Conservation (phyloP, 1,140 invertebrate species). For the Venustaconcha ellipsiformis region DNA sequence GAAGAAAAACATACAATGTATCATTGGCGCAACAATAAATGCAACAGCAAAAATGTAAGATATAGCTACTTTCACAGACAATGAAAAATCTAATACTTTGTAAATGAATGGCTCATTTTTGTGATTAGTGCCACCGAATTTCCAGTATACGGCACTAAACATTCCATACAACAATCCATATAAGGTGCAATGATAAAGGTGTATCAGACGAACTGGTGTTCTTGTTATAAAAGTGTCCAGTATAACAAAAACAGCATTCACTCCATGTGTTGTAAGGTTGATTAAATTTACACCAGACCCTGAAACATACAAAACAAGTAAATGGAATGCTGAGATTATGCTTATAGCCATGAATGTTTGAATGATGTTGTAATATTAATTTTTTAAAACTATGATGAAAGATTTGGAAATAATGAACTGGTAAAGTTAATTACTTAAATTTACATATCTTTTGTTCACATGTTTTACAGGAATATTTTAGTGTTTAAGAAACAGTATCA, state of each 20-base stretch:
- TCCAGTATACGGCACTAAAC: conserved; percentile 81
- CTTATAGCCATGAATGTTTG: not conserved
- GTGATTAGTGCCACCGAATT: conserved; percentile 75
- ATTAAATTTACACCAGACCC: conserved; percentile 41
- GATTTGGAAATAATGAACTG: not conserved
- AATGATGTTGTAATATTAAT: not conserved
- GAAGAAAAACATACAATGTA: conserved; percentile 50
- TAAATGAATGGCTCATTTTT: conserved; percentile 68
- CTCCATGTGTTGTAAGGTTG: conserved; percentile 73
- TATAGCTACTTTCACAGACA: conserved; percentile 39
- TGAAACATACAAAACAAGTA: conserved; percentile 33
- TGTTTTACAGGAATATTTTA: too few species aligned
- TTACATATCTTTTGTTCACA: too few species aligned
- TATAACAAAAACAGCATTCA: conserved; percentile 81
- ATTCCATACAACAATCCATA: conserved; percentile 76
- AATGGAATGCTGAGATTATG: not conserved
- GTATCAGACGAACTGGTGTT: conserved; percentile 77
- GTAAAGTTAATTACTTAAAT: too few species aligned
- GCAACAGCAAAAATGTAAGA: conserved; percentile 35
- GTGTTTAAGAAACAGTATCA: too few species aligned
- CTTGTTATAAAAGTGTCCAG: conserved; percentile 79
- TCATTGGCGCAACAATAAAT: conserved; percentile 43
- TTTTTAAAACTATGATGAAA: not conserved
- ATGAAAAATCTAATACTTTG: conserved; percentile 62
- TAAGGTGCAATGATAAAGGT: conserved; percentile 78